Percentiles rank a stretch among this genome's conserved stretches.
These are phyloP conservation scores for Orchestes rusci DNA, from an alignment of 2,888 invertebrate species.

Conservation along the genomic window DNA sequence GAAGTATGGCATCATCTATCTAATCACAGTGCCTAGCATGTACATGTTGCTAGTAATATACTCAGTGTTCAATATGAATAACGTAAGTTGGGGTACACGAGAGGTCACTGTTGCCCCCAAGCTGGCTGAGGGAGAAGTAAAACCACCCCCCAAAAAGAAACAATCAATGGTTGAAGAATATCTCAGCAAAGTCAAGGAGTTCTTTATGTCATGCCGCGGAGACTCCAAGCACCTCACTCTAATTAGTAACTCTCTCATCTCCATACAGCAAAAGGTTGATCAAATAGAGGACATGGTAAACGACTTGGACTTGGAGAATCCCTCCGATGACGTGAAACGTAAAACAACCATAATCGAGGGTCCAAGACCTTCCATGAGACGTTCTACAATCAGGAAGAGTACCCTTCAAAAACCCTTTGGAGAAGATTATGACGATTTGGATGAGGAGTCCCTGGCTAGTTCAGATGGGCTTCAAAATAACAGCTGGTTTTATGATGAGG, in stretches of 20 bases:
- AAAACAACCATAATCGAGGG: conserved; percentile 22
- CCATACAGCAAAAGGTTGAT: conserved; percentile 23
- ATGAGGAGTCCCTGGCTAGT: conserved; percentile 25
- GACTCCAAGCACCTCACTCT: conserved; percentile 13
- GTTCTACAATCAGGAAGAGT: neutral
- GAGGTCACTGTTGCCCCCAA: conserved; percentile 52
- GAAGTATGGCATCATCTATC: conserved; percentile 71
- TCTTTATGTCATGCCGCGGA: conserved; percentile 9
- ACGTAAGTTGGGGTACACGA: conserved; percentile 91
- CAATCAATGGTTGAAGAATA: conserved; percentile 3
- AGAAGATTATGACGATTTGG: conserved; percentile 4
- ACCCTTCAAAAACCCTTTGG: neutral
- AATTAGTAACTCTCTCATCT: conserved; percentile 16
- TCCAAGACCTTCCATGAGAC: too few species aligned
- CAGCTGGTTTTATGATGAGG: conserved; percentile 63
- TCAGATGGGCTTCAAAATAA: conserved; percentile 44
- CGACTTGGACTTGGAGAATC: conserved; percentile 39
- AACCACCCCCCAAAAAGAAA: conserved; percentile 7
- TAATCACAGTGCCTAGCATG: conserved; percentile 90
- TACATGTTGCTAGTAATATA: conserved; percentile 89
- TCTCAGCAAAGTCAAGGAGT: conserved; percentile 9
- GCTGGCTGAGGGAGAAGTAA: conserved; percentile 8
- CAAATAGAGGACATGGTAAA: conserved; percentile 44
- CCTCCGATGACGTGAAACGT: conserved; percentile 20
- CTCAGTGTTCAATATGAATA: conserved; percentile 87